These are phyloP conservation scores for Thymelicus sylvestris DNA, from an alignment of 2,888 invertebrate genomes.

Conservation along the genomic window DNA sequence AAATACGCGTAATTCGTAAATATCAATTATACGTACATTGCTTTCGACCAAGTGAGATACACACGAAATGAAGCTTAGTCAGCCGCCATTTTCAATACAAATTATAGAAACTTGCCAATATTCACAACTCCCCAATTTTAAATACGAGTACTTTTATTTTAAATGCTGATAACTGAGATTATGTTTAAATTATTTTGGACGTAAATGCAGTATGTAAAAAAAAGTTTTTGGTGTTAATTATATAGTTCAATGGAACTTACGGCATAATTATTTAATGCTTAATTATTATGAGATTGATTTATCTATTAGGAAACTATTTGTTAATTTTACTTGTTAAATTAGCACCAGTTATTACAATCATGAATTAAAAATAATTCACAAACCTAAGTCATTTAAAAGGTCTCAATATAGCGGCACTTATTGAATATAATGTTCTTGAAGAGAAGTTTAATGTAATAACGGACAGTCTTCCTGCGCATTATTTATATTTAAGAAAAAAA, in stretches of 20 bases:
- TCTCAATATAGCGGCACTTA: neutral
- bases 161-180: neutral
- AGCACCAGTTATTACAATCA: too few species aligned
- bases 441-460: neutral
- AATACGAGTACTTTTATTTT: neutral
- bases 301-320: too few species aligned
- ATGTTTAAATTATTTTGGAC: neutral
- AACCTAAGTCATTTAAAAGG: neutral
- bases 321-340: neutral
- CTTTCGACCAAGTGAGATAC: too few species aligned
- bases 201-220: slow-evolving; percentile 30
- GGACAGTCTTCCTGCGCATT: slow-evolving; percentile 64
- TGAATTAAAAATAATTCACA: too few species aligned
- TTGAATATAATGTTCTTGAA: neutral
- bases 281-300: too few species aligned
- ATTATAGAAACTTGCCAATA: neutral
- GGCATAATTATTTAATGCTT: too few species aligned
- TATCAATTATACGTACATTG: too few species aligned
- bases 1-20: too few species aligned
- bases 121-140: slow-evolving; percentile 3
- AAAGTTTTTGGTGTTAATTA: neutral
- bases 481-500: slow-evolving; percentile 48
- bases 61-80: neutral
- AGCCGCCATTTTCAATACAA: slow-evolving; percentile 6
- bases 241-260: neutral